Percentiles rank a stretch among this genome's conserved stretches.
These are phyloP conservation scores for Aleadryas rufinucha DNA, from an alignment of 2,113 vertebrate species.

Conservation along the genomic window DNA sequence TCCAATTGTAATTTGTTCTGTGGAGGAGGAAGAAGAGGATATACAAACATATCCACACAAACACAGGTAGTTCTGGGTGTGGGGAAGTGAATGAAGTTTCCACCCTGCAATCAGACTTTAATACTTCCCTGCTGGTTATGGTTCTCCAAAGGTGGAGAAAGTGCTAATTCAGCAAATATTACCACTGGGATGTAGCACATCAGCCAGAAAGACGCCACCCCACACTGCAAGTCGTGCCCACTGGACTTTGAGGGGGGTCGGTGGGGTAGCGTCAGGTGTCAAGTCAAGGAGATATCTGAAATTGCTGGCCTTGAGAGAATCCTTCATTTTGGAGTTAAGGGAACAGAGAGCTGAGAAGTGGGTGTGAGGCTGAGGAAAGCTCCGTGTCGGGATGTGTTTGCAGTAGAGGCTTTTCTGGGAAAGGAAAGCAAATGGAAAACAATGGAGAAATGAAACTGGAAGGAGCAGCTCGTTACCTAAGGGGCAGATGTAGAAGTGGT, in stretches of 20 bases:
- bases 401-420: not conserved
- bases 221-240: not conserved
- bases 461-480: not conserved
- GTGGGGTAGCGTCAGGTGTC: not conserved
- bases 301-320: not conserved
- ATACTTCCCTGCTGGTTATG: not conserved
- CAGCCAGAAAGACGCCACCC: not conserved
- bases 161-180: not conserved
- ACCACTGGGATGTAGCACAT: not conserved
- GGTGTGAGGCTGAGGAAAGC: not conserved
- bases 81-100: not conserved
- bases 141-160: not conserved
- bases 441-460: not conserved
- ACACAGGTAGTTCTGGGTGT: not conserved
- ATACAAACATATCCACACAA: not conserved
- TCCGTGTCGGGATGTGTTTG: not conserved
- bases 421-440: not conserved
- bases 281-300: not conserved
- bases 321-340: not conserved
- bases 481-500: not conserved
- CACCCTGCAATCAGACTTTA: not conserved
- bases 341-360: rapidly evolving
- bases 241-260: rapidly evolving
- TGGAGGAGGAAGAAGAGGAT: not conserved
- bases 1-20: not conserved